Base-by-base conservation (phyloP, 1,140 invertebrate genomes). In the Trialeurodes vaporariorum region DNA sequence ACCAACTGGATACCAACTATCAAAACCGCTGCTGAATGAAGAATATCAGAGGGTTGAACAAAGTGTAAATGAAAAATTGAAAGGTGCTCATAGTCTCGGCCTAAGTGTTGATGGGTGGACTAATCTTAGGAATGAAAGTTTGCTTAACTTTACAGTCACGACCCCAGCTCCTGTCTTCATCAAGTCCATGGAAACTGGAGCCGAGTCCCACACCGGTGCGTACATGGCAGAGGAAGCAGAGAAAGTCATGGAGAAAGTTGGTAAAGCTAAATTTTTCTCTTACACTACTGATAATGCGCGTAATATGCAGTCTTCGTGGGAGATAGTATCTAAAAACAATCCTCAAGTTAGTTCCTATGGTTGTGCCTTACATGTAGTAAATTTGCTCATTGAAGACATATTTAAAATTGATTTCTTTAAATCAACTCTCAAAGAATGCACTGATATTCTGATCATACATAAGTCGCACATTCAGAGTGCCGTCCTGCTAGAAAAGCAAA, bases 81-180 rank as follows among this genome's bases (percentile, higher is more conserved):
- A 5, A 49, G 34, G 17, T 9, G 34, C 34, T 9, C 5, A 49
- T 17, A 9, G 5, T 5, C 34, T 49, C 17, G 34, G 5, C 34
- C 5, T 49, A 9, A 9, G 5, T 9, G 17, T 49, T 66, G 75
- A 76, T 69, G 73, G 73, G 17, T 76, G 76, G 71, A 71, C 71
- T 24, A 77, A 77, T 70, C 59, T 71, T 9, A 25, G 69, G n/a
- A 69, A 72, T 24, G 73, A 76, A 71, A 71, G 70, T 23, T 68
- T 76, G 11, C 70, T 75, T 59, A 75, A 76, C 69, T 73, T 76
- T 65, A 70, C 74, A 17, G 63, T 76, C 23, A 73, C 59, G 26
- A 75, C 71, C 40, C 75, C 74, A 64, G 71, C 73, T 67, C 75
- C 73, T 68, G 69, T 75, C n/a, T 71, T 75, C 66, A 71, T 72